Conservation (phyloP, 2,888 invertebrate genomes). For the Ceramica pisi region DNA sequence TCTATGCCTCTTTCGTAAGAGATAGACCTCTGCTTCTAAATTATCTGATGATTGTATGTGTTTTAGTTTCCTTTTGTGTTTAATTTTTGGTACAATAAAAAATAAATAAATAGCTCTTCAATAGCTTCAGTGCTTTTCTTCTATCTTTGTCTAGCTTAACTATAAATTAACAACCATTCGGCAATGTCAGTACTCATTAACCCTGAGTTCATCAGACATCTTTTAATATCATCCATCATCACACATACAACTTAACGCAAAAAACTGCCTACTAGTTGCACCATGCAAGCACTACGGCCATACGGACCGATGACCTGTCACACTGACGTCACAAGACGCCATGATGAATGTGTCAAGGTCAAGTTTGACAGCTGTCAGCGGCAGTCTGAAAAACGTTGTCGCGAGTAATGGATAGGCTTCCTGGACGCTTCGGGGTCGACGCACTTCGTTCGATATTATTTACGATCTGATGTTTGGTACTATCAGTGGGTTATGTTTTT, state of each 20-base stretch:
- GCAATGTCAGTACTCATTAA: neutral
- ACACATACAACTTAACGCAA: neutral
- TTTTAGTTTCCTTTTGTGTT: no score
- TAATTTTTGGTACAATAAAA: no score
- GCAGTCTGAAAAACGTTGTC: slow-evolving; percentile 84
- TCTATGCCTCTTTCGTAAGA: no score
- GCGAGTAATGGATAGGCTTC: slow-evolving; percentile 86
- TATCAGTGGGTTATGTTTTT: slow-evolving; percentile 35
- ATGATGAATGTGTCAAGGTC: slow-evolving; percentile 83
- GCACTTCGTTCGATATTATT: slow-evolving; percentile 73
- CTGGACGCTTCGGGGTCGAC: slow-evolving; percentile 77
- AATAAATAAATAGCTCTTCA: neutral
- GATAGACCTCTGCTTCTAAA: no score
- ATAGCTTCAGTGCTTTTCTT: neutral
- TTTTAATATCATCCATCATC: neutral
- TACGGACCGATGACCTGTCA: slow-evolving; percentile 55
- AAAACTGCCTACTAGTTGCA: slow-evolving; percentile 11
- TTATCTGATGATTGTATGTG: no score
- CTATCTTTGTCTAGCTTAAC: no score
- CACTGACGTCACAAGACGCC: slow-evolving; percentile 67
- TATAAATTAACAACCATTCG: neutral
- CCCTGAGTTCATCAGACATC: neutral
- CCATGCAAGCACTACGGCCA: slow-evolving; percentile 34
- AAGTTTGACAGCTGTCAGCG: slow-evolving; percentile 83
- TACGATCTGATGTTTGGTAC: slow-evolving; percentile 49